Evolutionary conservation across 2,888 invertebrate genomes (phyloP), one percentile per base, ranked within the genome.

Genomic region (Buathra laborator): DNA sequence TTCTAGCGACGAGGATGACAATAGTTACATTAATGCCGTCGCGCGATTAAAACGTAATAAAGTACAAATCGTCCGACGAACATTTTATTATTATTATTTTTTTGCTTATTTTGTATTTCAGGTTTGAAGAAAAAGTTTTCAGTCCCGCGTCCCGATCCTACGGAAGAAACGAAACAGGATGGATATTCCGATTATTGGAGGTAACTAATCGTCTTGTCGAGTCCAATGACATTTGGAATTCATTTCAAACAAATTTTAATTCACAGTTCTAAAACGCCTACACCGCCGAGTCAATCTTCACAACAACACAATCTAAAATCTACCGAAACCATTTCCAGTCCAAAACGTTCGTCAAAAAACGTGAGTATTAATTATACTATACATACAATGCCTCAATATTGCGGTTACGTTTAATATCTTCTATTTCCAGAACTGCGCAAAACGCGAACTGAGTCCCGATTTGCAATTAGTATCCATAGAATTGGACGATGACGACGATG

Each of bases 1-100:
- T 70, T 83, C 85, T 7, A 83, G 77, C 59, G 86, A 86, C 44
- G 85, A 87, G 19, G 56, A 24, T n/a, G 84, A 84, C n/a, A 83
- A 87, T 71, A 66, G 80, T 82, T 87, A 87, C 59, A 44, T 86
- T n/a, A 78, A 72, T 48, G 19, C 87, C 7, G 87, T 82, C 5
- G 66, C 84, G n/a, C 83, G 84, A 53, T 70, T 87, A 9, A 86
- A 78, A 86, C 77, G 87, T 87, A 53, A 44, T 67, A 24, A 56
- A 48, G 3, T 56, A 24, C 24, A 19, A 56, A 56, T 44, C 37
- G 43, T 51, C 9, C 9, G 3, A 12, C 19, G 32, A 59, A 9
- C 10, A 16, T 12, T 29, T 9, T 7, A 3, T 68, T 43, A 29
- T 29, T 7, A 1, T 19, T 24, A 44, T 37, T 43, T 59, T 53